These are phyloP conservation scores for Tetrax tetrax DNA, from an alignment of 2,113 vertebrate genomes.

Conservation along the genomic window DNA sequence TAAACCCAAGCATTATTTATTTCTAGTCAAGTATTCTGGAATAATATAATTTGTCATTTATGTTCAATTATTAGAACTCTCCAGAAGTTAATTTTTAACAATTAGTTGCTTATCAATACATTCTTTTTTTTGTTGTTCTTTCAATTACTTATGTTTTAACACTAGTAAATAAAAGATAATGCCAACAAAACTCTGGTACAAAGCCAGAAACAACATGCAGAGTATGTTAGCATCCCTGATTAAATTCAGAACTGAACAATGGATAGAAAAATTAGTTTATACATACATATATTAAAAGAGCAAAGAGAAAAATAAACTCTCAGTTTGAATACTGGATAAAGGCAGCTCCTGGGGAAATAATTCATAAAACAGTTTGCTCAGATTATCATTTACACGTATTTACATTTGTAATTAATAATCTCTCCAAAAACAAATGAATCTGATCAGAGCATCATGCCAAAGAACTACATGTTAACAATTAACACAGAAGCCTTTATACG, in stretches of 20 bases:
- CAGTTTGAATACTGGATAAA: not conserved
- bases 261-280: not conserved
- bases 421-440: not conserved
- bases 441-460: not conserved
- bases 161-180: constrained; percentile 22
- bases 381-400: not conserved
- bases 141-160: not conserved
- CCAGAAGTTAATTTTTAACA: not conserved
- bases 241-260: not conserved
- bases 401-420: not conserved
- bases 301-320: not conserved
- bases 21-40: not conserved
- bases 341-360: not conserved
- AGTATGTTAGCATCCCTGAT: not conserved
- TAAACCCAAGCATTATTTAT: not conserved
- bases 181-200: not conserved
- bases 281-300: not conserved
- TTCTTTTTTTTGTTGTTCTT: not conserved
- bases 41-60: not conserved
- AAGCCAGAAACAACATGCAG: not conserved
- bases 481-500: not conserved
- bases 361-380: not conserved
- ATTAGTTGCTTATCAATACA: not conserved
- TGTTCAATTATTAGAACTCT: not conserved
- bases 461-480: not conserved